These are phyloP conservation scores for Gobio occitaniae DNA, from an alignment of 2,797 vertebrate species.

Conservation along the genomic window DNA sequence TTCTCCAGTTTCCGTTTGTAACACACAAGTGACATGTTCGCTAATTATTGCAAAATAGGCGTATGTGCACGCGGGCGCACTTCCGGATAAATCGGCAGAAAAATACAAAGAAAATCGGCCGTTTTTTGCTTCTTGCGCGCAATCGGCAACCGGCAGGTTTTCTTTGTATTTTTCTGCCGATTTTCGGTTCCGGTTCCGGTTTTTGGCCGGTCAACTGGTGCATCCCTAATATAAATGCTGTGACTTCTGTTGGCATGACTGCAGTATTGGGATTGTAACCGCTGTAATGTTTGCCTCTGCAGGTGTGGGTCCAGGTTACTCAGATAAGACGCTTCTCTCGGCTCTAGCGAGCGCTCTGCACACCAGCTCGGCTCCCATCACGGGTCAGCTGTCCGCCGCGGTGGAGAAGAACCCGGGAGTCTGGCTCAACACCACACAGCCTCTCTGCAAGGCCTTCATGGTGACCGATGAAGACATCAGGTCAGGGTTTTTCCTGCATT, in stretches of 20 bases:
- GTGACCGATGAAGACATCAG: slow-evolving; percentile 97
- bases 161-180: no score
- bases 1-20: no score
- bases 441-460: slow-evolving; percentile 95
- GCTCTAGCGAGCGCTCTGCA: slow-evolving; percentile 95
- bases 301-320: slow-evolving; percentile 92
- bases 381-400: slow-evolving; percentile 91
- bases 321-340: slow-evolving; percentile 92
- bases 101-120: no score
- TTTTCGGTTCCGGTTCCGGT: no score
- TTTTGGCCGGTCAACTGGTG: no score
- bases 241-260: neutral
- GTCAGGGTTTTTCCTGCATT: slow-evolving; percentile 52
- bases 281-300: neutral
- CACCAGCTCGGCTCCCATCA: slow-evolving; percentile 92
- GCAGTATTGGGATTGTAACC: neutral
- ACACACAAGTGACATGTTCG: no score
- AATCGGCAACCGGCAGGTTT: no score
- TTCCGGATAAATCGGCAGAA: no score
- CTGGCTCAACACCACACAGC: slow-evolving; percentile 95
- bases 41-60: no score
- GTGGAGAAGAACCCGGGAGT: slow-evolving; percentile 97
- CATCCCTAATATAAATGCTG: neutral
- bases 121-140: no score
- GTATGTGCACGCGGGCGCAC: no score